Base-by-base conservation (phyloP, 1,140 invertebrate genomes). In the Forficula auricularia region DNA sequence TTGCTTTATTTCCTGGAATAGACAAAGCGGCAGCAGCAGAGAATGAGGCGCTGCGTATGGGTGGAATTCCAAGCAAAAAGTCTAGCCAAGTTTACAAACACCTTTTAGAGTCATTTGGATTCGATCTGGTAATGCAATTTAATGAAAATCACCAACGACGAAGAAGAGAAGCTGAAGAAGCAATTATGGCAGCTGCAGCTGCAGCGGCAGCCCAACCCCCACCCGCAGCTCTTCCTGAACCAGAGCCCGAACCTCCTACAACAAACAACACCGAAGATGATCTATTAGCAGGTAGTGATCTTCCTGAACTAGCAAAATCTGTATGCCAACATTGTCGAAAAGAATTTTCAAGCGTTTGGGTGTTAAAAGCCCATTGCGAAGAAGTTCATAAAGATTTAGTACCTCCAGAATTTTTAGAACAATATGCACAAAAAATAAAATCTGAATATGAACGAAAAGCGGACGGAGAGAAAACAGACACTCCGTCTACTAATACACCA, bases 41-140 rank as follows among this genome's bases (percentile, higher is more conserved):
- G 34, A 57, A 57, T 33, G n/a, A 38, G 7, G 40, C 49, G 8
- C 50, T 61, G 22, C 42, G 57, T 4, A 50, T 57, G 38, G 56
- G 59, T 44, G 48, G 51, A 13, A 47, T 70, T 54, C 72, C 72
- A 42, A 71, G 72, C 38, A 68, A 68, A 61, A 71, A 73, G 45
- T 73, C 78, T 32, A 85, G 82, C 18, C 81, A 86, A 56, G 83
- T 89, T 65, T 87, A 90, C 61, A 86, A 88, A 58, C 83, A 86
- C 63, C 63, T 94, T 14, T 60, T 94, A 19, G 87, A 92, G 61
- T 89, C 83, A 50, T 91, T 88, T 61, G 90, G 90, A 2, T 91
- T 92, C 62, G 89, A 94, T 58, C 72, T 94, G 47, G 88, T 94
- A 3, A 91, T 92, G 85, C 89, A 94, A 61, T 92, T 90, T 59